phyloP scores from a whole-genome alignment of 1,140 invertebrate species.

The Parapsyche elsis region DNA sequence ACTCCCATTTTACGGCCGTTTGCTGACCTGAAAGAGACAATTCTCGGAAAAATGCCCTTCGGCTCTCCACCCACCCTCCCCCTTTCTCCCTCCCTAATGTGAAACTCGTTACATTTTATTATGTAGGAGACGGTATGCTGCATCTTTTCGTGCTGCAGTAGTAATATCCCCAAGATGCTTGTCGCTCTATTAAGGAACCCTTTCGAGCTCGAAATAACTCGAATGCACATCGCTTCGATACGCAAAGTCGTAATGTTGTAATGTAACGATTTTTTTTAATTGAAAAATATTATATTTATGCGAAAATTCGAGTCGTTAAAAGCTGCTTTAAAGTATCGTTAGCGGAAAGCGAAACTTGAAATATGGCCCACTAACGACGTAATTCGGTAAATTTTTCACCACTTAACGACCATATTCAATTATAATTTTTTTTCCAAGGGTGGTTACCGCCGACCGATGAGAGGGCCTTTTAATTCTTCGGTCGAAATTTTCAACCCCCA shows the following conservation, averaged over 20 bases:
- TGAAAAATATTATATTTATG: too few relatives aligned
- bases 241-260: neutral
- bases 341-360: too few relatives aligned
- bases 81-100: slow-evolving; percentile 2
- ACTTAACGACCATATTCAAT: too few relatives aligned
- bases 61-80: neutral
- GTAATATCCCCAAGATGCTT: neutral
- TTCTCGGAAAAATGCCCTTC: slow-evolving; percentile 27
- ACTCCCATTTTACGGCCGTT: slow-evolving; percentile 36
- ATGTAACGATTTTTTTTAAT: too few relatives aligned
- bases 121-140: neutral
- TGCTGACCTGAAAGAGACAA: slow-evolving; percentile 29
- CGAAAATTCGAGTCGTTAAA: too few relatives aligned
- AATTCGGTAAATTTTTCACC: too few relatives aligned
- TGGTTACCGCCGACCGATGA: too few relatives aligned
- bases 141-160: neutral
- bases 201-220: neutral
- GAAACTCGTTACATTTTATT: slow-evolving; percentile 43
- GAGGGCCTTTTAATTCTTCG: slow-evolving; percentile 15
- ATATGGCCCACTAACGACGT: too few relatives aligned
- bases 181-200: neutral
- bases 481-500: neutral
- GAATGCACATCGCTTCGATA: neutral
- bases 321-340: too few relatives aligned
- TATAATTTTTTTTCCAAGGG: too few relatives aligned